phyloP scores from a whole-genome alignment of 2,113 vertebrate genomes.

The Bagarius yarrelli region DNA sequence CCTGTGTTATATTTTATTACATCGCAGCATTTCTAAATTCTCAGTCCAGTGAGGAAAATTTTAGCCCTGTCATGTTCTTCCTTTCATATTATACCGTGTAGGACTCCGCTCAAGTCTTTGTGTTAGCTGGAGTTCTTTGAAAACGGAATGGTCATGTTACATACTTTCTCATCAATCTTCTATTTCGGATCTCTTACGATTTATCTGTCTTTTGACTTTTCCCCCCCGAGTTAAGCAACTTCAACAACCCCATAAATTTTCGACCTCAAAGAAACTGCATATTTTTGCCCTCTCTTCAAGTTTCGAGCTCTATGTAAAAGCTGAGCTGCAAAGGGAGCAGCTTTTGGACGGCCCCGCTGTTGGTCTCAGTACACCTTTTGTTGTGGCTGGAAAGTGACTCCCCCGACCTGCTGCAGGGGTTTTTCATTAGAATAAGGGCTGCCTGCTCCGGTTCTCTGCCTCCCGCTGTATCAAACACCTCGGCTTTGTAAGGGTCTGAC shows the following conservation, averaged over 20 bases:
- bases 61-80: background rate
- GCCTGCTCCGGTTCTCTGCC: constrained; percentile 58
- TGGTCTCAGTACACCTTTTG: constrained; percentile 65
- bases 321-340: constrained; percentile 26
- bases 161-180: constrained; percentile 39
- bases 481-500: constrained; percentile 65
- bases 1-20: background rate
- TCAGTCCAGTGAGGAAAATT: background rate
- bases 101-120: background rate
- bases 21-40: background rate
- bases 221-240: background rate
- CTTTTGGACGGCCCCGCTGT: constrained; percentile 24
- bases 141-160: constrained; percentile 35
- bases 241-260: constrained; percentile 14
- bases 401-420: constrained; percentile 55
- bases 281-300: constrained; percentile 17
- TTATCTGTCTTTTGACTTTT: background rate
- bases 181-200: background rate
- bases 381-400: constrained; percentile 59
- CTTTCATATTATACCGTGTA: background rate
- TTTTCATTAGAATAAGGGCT: constrained; percentile 63
- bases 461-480: constrained; percentile 63
- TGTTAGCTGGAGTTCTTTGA: constrained; percentile 26
- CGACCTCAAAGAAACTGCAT: background rate
- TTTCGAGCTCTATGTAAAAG: constrained; percentile 42